phyloP scores from a whole-genome alignment of 2,113 vertebrate genomes.

The human (Homo sapiens) region DNA sequence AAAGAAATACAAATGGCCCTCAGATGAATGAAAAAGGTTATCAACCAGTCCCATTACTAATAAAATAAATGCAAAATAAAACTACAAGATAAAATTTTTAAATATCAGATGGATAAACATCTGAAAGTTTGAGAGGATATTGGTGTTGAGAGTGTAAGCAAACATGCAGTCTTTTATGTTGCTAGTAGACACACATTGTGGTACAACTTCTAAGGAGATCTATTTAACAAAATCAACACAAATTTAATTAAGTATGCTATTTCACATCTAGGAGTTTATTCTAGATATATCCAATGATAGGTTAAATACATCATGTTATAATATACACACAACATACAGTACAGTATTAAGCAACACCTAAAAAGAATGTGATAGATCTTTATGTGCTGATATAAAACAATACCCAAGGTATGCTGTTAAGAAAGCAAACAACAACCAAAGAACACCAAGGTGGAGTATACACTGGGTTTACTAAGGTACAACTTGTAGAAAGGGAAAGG shows the following conservation, averaged over 20 bases:
- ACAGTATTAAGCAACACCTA: neutral
- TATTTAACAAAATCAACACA: neutral
- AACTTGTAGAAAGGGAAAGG: neutral
- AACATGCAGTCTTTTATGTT: neutral
- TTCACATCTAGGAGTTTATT: neutral
- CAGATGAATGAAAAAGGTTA: neutral
- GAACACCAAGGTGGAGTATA: neutral
- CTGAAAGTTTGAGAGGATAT: neutral
- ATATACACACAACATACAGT: neutral
- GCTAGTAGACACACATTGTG: neutral
- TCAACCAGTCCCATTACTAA: neutral
- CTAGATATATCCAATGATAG: neutral
- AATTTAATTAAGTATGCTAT: neutral
- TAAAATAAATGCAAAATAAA: neutral
- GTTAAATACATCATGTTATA: neutral
- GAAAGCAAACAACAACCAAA: too few relatives aligned
- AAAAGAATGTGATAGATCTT: neutral
- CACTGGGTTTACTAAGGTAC: neutral
- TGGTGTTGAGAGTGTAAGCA: neutral
- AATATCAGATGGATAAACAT: neutral
- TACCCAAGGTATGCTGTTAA: neutral
- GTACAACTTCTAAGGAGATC: neutral
- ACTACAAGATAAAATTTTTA: neutral
- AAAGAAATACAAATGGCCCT: neutral
- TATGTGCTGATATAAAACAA: neutral